A percentile compares a stretch with the other conserved stretches of the same genome.
These are phyloP conservation scores for Mya arenaria DNA, from an alignment of 1,140 invertebrate genomes.

Conservation along the genomic window DNA sequence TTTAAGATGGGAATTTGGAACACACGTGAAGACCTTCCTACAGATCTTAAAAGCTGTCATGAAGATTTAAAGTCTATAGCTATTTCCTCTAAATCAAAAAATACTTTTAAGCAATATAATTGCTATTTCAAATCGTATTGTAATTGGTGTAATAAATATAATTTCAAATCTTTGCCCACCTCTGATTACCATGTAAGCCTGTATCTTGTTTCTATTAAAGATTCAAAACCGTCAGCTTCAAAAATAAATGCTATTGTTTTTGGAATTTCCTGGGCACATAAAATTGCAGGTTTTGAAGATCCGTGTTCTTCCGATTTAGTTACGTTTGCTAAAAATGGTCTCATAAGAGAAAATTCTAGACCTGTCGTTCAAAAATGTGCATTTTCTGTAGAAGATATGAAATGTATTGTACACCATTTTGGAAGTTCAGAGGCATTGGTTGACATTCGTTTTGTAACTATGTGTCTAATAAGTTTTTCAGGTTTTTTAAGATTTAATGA, in stretches of 20 bases:
- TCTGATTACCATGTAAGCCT: background rate
- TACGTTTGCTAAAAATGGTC: background rate
- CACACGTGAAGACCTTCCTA: background rate
- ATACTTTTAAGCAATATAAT: slow-evolving; percentile 26
- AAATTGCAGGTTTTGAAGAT: background rate
- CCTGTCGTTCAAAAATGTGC: background rate
- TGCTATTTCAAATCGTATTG: slow-evolving; percentile 17
- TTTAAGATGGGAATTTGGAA: background rate
- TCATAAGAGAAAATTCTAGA: background rate
- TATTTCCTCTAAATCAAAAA: background rate
- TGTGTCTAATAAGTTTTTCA: slow-evolving; percentile 15
- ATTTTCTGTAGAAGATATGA: background rate
- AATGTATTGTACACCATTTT: background rate
- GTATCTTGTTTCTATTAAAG: background rate
- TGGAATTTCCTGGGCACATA: background rate
- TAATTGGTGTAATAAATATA: slow-evolving; percentile 18
- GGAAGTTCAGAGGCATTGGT: background rate
- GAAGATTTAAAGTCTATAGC: background rate
- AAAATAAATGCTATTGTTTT: slow-evolving; percentile 9
- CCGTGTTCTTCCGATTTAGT: background rate
- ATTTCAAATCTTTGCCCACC: background rate
- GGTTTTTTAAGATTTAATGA: slow-evolving; percentile 17
- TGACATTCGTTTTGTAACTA: background rate
- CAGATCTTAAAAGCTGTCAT: background rate
- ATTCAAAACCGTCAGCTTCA: background rate